phyloP scores from a whole-genome alignment of 2,888 invertebrate species.

The Calephelis perditalis region DNA sequence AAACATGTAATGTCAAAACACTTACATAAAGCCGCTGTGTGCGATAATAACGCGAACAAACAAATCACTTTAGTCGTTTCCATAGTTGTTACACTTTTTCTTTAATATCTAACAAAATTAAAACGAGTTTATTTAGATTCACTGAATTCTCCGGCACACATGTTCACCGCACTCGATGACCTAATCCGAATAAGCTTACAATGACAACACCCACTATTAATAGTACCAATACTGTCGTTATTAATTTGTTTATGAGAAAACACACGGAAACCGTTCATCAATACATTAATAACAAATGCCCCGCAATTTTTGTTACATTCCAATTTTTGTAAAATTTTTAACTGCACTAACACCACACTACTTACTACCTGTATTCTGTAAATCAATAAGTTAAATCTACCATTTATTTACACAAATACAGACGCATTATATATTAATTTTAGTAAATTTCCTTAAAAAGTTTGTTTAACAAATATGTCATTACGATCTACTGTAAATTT shows the following conservation, averaged over 20 bases:
- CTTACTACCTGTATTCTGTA: conserved; percentile 50
- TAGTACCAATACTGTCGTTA: conserved; percentile 70
- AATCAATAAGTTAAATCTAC: conserved; percentile 53
- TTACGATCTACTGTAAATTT: conserved; percentile 62
- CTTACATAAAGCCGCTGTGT: conserved; percentile 64
- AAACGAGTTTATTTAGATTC: conserved; percentile 56
- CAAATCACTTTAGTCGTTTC: conserved; percentile 58
- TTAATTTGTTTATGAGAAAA: conserved; percentile 37
- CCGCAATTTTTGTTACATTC: neutral
- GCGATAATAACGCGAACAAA: conserved; percentile 55
- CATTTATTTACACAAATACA: conserved; percentile 8
- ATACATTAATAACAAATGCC: neutral
- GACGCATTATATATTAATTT: conserved; percentile 22
- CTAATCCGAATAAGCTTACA: conserved; percentile 71
- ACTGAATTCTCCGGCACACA: conserved; percentile 69
- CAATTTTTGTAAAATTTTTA: neutral
- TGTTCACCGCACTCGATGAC: conserved; percentile 71
- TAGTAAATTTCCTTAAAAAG: conserved; percentile 48
- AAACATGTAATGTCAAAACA: conserved; percentile 33
- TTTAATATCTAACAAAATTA: conserved; percentile 64
- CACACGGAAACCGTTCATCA: conserved; percentile 31
- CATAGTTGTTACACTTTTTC: conserved; percentile 53
- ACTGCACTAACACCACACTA: conserved; percentile 37
- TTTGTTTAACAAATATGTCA: conserved; percentile 60
- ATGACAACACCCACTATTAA: conserved; percentile 81